Evolutionary conservation across 2,888 invertebrate species (phyloP), one percentile per base, ranked within the genome.

Genomic region (Nesidiocoris tenuis): DNA sequence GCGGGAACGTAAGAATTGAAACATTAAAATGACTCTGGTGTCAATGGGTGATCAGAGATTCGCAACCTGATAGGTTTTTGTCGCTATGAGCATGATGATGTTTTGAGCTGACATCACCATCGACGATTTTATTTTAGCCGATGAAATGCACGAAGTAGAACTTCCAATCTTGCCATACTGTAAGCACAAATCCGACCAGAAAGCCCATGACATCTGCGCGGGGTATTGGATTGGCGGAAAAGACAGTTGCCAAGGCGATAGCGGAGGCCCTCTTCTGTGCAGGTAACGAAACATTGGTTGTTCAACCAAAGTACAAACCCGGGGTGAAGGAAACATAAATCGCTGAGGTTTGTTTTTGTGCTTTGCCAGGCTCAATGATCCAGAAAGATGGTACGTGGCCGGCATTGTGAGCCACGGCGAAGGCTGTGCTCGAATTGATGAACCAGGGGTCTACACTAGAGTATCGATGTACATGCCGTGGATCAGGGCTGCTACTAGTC

Each of bases 371-470:
- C 59, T 74, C 18, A 74, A 67, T 9, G 74, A 76, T 5, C 56
- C 55, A 9, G 77, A 78, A 78, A 90, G 90, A 81, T 93, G 92
- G 91, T 93, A 92, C 82, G 85, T 93, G 77, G 93, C 90, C 2
- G 95, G 94, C 0, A 87, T 95, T 68, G 92, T 95, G 0, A 94
- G 94, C 81, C 94, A 94, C 82, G 95, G 95, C 22, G 90, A 92
- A 81, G 95, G 95, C 1, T 95, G 95, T 83, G 95, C 89, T 19
- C 87, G 91, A 79, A 88, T 90, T 70, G 86, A 88, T 77, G 92
- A 94, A 82, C 92, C 93, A 18, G 94, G 94, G 1, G 93, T 90
- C 64, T 95, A 95, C 81, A 93, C 94, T 0, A 87, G 91, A 83
- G 90, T 94, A 19, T 89, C 90, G 79, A 85, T 90, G 23, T 93